phyloP scores from a whole-genome alignment of 1,140 invertebrate genomes.

The Epicauta chinensis region DNA sequence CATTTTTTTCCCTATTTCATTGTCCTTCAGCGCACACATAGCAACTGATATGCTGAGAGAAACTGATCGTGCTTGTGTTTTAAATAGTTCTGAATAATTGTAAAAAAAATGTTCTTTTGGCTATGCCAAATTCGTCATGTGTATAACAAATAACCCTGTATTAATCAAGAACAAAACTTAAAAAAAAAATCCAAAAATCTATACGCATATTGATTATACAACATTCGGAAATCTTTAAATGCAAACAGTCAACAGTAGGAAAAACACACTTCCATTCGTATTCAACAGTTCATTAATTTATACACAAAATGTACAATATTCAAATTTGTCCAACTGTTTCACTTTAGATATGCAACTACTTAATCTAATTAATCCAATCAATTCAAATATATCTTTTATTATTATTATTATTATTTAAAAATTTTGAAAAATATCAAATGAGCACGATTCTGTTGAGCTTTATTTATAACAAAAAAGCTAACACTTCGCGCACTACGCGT shows the following conservation, averaged over 20 bases:
- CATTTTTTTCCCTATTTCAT: conserved; percentile 8
- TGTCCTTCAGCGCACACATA: conserved; percentile 27
- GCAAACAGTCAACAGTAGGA: conserved; percentile 42
- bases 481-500: conserved; percentile 35
- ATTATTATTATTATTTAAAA: too few species aligned
- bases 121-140: conserved; percentile 32
- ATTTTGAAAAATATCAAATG: neutral
- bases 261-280: conserved; percentile 35
- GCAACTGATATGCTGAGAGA: conserved; percentile 33
- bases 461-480: neutral
- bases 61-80: conserved; percentile 14
- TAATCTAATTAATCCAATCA: conserved; percentile 3
- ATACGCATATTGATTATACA: conserved; percentile 33
- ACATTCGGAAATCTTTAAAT: conserved; percentile 32
- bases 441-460: conserved; percentile 1
- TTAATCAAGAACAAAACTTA: conserved; percentile 33
- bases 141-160: conserved; percentile 41
- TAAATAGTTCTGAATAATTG: conserved; percentile 16
- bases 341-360: conserved; percentile 26
- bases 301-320: conserved; percentile 34
- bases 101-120: conserved; percentile 22
- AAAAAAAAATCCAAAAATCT: conserved; percentile 12
- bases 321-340: conserved; percentile 16
- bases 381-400: conserved; percentile 10
- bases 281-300: conserved; percentile 36